phyloP scores from a whole-genome alignment of 1,140 invertebrate genomes.

The Anastrepha obliqua region DNA sequence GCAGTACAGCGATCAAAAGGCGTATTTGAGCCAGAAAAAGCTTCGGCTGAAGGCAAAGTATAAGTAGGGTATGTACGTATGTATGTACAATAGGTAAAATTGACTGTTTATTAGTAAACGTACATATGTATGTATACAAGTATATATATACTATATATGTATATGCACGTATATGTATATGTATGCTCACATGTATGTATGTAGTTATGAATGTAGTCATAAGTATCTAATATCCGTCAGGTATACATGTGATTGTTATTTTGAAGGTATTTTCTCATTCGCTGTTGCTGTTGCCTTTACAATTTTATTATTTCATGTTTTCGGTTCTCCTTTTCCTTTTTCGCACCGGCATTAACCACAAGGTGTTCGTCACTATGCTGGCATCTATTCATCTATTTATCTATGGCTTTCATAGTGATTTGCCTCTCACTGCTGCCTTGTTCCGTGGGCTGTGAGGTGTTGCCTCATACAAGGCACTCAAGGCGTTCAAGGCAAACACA shows the following conservation, averaged over 20 bases:
- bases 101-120: background rate
- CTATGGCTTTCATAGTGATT: too few relatives aligned
- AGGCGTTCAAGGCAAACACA: background rate
- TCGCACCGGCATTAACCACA: background rate
- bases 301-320: background rate
- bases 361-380: background rate
- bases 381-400: slow-evolving; percentile 5
- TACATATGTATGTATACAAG: background rate
- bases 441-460: background rate
- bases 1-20: slow-evolving; percentile 11
- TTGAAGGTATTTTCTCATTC: slow-evolving; percentile 23
- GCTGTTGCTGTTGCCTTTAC: background rate
- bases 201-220: background rate
- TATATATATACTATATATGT: background rate
- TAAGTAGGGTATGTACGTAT: background rate
- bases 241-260: slow-evolving; percentile 37
- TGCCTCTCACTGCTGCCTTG: too few relatives aligned
- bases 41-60: background rate
- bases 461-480: slow-evolving; percentile 26
- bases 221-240: slow-evolving; percentile 48
- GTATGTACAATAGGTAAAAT: too few relatives aligned
- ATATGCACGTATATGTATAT: slow-evolving; percentile 4
- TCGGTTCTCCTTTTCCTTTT: background rate
- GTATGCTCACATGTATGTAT: slow-evolving; percentile 33
- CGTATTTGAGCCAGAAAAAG: slow-evolving; percentile 47